These are phyloP conservation scores for Phalacrocorax carbo DNA, from an alignment of 2,113 vertebrate species.

Conservation along the genomic window DNA sequence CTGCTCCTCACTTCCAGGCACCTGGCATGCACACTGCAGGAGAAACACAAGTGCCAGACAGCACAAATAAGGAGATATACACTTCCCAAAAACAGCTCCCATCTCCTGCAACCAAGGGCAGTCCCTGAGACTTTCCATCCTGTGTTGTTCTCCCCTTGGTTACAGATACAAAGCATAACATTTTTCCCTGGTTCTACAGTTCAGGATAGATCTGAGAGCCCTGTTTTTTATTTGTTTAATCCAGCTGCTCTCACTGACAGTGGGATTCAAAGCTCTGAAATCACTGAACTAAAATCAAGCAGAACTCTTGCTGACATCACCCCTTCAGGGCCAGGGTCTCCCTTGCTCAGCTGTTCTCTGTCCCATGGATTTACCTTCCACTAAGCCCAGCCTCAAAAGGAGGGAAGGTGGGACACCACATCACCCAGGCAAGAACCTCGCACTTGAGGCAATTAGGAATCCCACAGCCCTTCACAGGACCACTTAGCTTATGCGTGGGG, in stretches of 20 bases:
- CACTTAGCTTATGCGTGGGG: not conserved
- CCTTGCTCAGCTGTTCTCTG: not conserved
- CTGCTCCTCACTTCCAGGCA: not conserved
- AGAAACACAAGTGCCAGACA: not conserved
- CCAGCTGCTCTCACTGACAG: not conserved
- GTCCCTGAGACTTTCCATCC: not conserved
- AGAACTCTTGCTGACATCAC: not conserved
- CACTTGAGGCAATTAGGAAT: too few species aligned
- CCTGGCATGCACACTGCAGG: not conserved
- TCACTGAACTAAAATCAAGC: not conserved
- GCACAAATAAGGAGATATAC: not conserved
- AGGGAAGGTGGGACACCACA: not conserved
- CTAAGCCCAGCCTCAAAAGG: not conserved
- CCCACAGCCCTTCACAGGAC: not conserved
- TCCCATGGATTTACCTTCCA: not conserved
- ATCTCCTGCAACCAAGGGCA: not conserved
- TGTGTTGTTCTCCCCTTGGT: not conserved
- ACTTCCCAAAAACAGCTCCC: not conserved
- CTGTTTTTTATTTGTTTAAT: not conserved
- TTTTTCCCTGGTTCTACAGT: not conserved
- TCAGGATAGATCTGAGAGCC: not conserved
- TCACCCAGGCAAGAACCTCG: not conserved
- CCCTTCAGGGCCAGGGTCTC: not conserved
- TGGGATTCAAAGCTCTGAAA: not conserved
- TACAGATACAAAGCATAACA: not conserved